Evolutionary conservation across 2,888 invertebrate species (phyloP).

Genomic region (Ectropis crepuscularia): DNA sequence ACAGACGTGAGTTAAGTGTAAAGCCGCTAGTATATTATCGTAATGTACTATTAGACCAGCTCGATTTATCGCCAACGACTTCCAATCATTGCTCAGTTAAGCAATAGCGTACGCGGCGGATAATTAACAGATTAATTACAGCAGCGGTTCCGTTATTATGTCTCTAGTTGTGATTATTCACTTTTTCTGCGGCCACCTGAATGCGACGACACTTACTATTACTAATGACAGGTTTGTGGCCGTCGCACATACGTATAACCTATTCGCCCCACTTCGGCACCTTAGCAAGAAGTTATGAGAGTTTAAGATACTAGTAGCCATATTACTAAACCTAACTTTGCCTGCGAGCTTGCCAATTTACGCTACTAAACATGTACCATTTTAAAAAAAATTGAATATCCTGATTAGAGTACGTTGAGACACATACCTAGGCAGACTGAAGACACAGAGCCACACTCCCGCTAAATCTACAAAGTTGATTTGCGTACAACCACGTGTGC

Average conservation of each 20-base stretch:
- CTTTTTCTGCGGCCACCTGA: constrained; percentile 26
- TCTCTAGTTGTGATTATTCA: constrained; percentile 31
- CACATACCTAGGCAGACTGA: too few species aligned
- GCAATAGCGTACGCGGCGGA: constrained; percentile 23
- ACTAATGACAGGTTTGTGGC: constrained; percentile 12
- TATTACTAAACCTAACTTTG: too few species aligned
- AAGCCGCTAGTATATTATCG: background rate
- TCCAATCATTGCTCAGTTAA: constrained; percentile 14
- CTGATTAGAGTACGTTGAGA: too few species aligned
- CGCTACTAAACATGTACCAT: too few species aligned
- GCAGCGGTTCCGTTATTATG: constrained; percentile 38
- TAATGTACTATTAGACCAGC: constrained; percentile 5
- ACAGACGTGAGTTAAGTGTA: background rate
- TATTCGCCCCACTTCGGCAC: too few species aligned
- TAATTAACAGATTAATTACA: constrained; percentile 42
- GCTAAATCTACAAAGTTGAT: too few species aligned
- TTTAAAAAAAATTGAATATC: too few species aligned
- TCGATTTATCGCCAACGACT: constrained; percentile 12
- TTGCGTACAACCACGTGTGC: too few species aligned
- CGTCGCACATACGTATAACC: background rate
- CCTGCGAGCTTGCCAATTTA: too few species aligned
- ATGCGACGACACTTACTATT: constrained; percentile 15
- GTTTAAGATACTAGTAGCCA: too few species aligned
- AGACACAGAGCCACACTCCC: too few species aligned
- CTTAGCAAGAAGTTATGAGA: too few species aligned